A percentile compares a stretch with the other conserved stretches of the same genome.
phyloP scores from a whole-genome alignment of 2,888 invertebrate species.

The Tachina lurida region DNA sequence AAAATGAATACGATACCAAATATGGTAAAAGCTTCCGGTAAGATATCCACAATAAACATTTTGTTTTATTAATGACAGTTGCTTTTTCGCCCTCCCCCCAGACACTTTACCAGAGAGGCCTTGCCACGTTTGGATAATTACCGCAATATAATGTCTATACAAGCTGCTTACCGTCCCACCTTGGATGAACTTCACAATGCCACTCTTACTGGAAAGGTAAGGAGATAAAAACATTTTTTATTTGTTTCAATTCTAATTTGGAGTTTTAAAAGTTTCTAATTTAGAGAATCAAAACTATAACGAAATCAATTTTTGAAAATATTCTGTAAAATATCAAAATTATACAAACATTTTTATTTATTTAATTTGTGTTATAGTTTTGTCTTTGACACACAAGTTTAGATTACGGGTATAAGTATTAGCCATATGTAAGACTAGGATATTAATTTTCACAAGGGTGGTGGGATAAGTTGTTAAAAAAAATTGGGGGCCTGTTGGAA shows the following conservation, averaged over 20 bases:
- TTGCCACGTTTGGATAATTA: conserved; percentile 94
- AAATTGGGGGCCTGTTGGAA: too few species aligned
- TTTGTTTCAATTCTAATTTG: too few species aligned
- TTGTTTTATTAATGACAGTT: neutral
- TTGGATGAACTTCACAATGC: conserved; percentile 94
- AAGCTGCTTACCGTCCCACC: conserved; percentile 93
- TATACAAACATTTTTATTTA: too few species aligned
- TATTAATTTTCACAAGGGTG: too few species aligned
- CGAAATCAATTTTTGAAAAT: too few species aligned
- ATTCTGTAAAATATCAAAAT: too few species aligned
- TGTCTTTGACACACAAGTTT: too few species aligned
- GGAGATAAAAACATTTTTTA: conserved; percentile 67
- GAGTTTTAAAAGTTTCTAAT: neutral
- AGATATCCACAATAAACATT: conserved; percentile 38
- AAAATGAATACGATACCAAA: conserved; percentile 86
- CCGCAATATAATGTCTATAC: conserved; percentile 93
- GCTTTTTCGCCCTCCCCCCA: conserved; percentile 78
- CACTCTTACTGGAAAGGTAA: conserved; percentile 90
- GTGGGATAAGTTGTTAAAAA: too few species aligned
- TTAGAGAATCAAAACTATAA: neutral
- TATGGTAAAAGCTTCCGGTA: conserved; percentile 92
- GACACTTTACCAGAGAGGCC: conserved; percentile 94
- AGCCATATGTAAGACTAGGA: too few species aligned
- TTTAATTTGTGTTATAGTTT: too few species aligned
- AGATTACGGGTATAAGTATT: too few species aligned